Conservation (phyloP, 2,113 vertebrate genomes). For the Corythaeola cristata region DNA sequence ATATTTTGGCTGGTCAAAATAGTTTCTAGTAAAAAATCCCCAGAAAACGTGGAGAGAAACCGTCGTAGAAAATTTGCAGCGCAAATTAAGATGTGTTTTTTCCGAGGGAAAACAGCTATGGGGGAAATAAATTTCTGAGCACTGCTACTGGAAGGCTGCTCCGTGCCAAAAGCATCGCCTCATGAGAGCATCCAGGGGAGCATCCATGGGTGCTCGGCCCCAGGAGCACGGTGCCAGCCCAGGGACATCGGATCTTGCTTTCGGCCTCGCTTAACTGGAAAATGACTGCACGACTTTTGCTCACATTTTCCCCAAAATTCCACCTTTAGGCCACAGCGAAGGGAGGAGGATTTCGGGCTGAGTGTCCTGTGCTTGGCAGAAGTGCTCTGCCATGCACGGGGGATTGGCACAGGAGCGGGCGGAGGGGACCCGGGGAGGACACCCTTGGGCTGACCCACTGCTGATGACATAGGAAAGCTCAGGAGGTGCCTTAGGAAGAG, state of each 20-base stretch:
- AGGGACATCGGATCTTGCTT: background rate
- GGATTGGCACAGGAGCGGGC: rapidly evolving
- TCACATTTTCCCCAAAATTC: background rate
- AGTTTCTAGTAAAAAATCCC: conserved; percentile 44
- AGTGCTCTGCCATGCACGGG: rapidly evolving
- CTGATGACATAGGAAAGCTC: background rate
- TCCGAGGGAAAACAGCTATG: background rate
- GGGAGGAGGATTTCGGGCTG: background rate
- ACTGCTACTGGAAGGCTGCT: background rate
- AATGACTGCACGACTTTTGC: background rate
- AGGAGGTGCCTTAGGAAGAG: background rate
- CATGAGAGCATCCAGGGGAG: background rate
- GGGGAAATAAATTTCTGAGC: background rate
- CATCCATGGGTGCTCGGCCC: background rate
- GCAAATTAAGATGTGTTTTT: conserved; percentile 18
- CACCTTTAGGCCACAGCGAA: background rate
- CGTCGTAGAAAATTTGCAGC: background rate
- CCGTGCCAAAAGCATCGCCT: rapidly evolving
- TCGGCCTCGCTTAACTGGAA: background rate
- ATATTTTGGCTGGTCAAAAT: conserved; percentile 61
- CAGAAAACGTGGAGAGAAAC: background rate
- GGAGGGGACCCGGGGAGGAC: background rate
- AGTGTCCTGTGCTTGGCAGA: background rate
- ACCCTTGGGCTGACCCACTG: background rate
- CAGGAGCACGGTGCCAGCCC: rapidly evolving